These are phyloP conservation scores for Microplitis demolitor DNA, from an alignment of 1,140 invertebrate genomes.

Conservation along the genomic window DNA sequence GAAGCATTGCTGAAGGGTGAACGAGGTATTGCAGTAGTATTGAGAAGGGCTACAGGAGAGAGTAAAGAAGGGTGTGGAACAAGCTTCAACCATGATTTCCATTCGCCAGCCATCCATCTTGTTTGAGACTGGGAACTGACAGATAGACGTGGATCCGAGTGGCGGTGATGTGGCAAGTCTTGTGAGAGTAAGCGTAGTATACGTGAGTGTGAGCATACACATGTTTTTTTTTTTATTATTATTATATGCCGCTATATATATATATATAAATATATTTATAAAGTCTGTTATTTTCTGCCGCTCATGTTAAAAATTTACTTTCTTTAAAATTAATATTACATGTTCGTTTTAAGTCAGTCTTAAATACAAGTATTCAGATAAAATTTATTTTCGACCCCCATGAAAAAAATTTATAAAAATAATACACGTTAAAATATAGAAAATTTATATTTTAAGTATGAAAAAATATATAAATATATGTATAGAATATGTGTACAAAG, in stretches of 20 bases:
- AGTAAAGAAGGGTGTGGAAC: slow-evolving; percentile 32
- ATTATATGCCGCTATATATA: slow-evolving; percentile 13
- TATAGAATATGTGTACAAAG: too few relatives aligned
- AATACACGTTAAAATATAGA: too few relatives aligned
- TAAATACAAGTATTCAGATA: too few relatives aligned
- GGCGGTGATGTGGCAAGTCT: slow-evolving; percentile 62
- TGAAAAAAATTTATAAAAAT: too few relatives aligned
- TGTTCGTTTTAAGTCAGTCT: too few relatives aligned
- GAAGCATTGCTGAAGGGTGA: slow-evolving; percentile 23
- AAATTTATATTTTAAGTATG: too few relatives aligned
- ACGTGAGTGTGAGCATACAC: slow-evolving; percentile 27
- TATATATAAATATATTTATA: not conserved
- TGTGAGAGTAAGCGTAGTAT: slow-evolving; percentile 31
- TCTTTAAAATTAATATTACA: too few relatives aligned
- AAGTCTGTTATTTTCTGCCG: too few relatives aligned
- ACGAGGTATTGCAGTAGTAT: slow-evolving; percentile 19
- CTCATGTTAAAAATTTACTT: too few relatives aligned
- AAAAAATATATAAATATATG: too few relatives aligned
- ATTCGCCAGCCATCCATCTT: slow-evolving; percentile 64
- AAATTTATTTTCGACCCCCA: too few relatives aligned
- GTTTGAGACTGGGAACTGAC: slow-evolving; percentile 64
- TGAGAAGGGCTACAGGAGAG: slow-evolving; percentile 20
- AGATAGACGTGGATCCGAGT: slow-evolving; percentile 63
- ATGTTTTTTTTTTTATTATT: not conserved
- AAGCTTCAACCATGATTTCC: slow-evolving; percentile 63